These are phyloP conservation scores for Ichneumoninae sp. DNA, from an alignment of 2,888 invertebrate species.

Conservation along the genomic window DNA sequence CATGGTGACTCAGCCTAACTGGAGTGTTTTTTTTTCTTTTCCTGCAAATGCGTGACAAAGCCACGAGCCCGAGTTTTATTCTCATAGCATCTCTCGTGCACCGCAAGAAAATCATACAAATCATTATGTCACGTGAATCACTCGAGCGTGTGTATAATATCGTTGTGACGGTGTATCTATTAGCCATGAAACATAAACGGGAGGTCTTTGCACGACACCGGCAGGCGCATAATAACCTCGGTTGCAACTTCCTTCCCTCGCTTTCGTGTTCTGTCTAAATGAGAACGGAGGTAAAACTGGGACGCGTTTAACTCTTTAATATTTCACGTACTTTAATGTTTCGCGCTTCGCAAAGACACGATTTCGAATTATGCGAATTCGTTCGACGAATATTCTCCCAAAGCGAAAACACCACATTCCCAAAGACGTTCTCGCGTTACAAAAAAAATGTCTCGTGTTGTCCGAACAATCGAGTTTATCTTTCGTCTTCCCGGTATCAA, in stretches of 20 bases:
- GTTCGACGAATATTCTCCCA: conserved; percentile 19
- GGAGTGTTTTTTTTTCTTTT: conserved; percentile 38
- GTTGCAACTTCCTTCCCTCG: conserved; percentile 7
- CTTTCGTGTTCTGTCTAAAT: not conserved
- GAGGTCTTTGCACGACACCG: conserved; percentile 16
- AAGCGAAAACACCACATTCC: not conserved
- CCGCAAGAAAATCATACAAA: conserved; percentile 39
- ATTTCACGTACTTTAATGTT: not conserved
- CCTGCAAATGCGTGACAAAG: conserved; percentile 43
- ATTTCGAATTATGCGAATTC: conserved; percentile 17
- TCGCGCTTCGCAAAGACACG: conserved; percentile 25
- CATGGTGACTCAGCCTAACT: conserved; percentile 30
- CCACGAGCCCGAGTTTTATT: not conserved
- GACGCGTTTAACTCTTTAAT: too few species aligned
- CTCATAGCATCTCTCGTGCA: conserved; percentile 16
- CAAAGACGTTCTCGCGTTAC: conserved; percentile 10
- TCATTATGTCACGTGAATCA: conserved; percentile 52
- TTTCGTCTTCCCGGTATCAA: conserved; percentile 27
- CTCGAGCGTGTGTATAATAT: conserved; percentile 39
- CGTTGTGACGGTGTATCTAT: conserved; percentile 14
- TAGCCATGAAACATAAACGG: conserved; percentile 3
- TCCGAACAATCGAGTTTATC: conserved; percentile 39
- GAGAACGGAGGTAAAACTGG: not conserved
- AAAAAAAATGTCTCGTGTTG: conserved; percentile 13
- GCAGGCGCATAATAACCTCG: not conserved